Conservation (phyloP, 2,888 invertebrate species). For the Spodoptera littoralis region DNA sequence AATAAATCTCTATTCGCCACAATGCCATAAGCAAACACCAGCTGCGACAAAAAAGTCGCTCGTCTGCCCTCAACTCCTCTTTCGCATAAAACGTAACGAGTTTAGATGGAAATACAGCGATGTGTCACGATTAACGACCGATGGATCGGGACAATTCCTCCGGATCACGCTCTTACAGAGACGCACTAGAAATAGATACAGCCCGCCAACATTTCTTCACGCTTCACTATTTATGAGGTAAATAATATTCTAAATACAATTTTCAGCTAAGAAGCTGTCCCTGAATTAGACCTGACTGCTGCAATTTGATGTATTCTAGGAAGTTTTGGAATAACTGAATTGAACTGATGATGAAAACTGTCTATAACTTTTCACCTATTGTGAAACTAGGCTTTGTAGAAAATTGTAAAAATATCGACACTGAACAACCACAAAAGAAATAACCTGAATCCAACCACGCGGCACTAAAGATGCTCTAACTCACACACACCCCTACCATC, state of each 20-base stretch:
- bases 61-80: constrained; percentile 35
- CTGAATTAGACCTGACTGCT: too few relatives aligned
- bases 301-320: too few relatives aligned
- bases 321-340: background rate
- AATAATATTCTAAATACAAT: constrained; percentile 6
- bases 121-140: constrained; percentile 67
- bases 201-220: constrained; percentile 37
- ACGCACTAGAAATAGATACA: constrained; percentile 49
- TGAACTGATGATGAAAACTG: too few relatives aligned
- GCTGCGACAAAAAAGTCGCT: constrained; percentile 46
- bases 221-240: constrained; percentile 35
- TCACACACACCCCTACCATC: constrained; percentile 22
- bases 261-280: too few relatives aligned
- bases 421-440: constrained; percentile 1
- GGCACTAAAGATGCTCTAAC: constrained; percentile 4
- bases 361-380: too few relatives aligned
- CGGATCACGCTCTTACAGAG: constrained; percentile 34
- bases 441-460: constrained; percentile 8
- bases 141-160: constrained; percentile 56
- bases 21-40: too few relatives aligned
- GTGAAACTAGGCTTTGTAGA: too few relatives aligned
- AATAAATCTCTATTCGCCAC: too few relatives aligned
- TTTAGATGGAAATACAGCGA: constrained; percentile 69
- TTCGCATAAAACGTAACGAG: constrained; percentile 60
- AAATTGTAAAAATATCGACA: background rate